Conservation (phyloP, 2,113 vertebrate genomes). For the Chamaea fasciata region DNA sequence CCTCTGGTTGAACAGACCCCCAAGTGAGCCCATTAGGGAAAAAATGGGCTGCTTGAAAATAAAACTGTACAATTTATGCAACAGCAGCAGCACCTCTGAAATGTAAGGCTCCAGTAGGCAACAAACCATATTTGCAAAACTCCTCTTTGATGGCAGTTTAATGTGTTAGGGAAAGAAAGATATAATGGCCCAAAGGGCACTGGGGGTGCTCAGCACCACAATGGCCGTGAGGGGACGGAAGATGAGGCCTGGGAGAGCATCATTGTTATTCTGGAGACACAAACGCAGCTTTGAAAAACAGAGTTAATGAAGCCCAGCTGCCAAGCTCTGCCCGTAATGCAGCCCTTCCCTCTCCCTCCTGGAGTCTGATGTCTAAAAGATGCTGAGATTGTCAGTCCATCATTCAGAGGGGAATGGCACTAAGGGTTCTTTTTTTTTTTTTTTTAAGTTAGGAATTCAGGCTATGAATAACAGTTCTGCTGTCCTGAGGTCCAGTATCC, state of each 20-base stretch:
- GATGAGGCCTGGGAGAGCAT: background rate
- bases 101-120: background rate
- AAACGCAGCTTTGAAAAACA: background rate
- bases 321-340: background rate
- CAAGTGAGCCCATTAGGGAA: slow-evolving; percentile 11
- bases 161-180: background rate
- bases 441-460: background rate
- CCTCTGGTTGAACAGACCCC: background rate
- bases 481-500: background rate
- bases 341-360: background rate
- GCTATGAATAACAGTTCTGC: background rate
- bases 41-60: background rate
- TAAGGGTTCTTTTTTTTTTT: background rate
- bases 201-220: background rate
- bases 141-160: background rate
- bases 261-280: background rate
- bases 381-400: background rate
- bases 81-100: background rate
- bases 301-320: slow-evolving; percentile 11
- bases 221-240: background rate
- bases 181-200: background rate
- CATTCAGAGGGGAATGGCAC: accelerated
- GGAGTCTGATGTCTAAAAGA: background rate
- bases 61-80: background rate
- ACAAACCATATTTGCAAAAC: slow-evolving; percentile 16